Evolutionary conservation across 2,888 invertebrate genomes (phyloP), one percentile per base, ranked within the genome.

Genomic region (Melolontha melolontha): DNA sequence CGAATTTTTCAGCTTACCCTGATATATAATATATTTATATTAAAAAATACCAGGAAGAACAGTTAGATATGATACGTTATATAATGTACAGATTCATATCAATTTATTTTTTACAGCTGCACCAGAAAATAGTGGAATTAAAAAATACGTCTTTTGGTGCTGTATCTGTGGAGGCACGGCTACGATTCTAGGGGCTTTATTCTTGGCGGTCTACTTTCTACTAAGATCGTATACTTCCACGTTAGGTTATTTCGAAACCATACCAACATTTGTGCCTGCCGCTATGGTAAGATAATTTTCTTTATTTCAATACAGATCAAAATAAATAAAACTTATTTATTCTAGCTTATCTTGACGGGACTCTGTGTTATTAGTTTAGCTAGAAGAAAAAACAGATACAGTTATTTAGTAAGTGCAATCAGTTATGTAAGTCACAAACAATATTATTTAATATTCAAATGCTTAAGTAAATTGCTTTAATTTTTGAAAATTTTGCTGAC

Each of bases 181-280:
- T 2, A 90, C 92, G 2, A 88, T 93, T 34, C 85, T 94, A 70
- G 94, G 94, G 11, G 90, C 91, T 12, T 86, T 94, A 70, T 89
- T 93, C 80, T 88, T 93, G 5, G 91, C 92, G 1, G 91, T 94
- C 72, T 93, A 93, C 80, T 91, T 93, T 78, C 87, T 93, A 72
- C 87, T 94, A 68, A 86, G 93, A 22, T 90, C 92, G 1, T 91
- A 93, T 81, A 95, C 94, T 0, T 90, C 91, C 0, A 91, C 91
- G 0, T 87, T 91, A 54, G 88, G 88, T 62, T 89, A 95, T 79
- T 91, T 96, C 82, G 96, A 97, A 86, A 95, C 96, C 0, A 93
- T 97, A 75, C 96, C 96, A n/a, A 95, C 95, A 5, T 96, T 96
- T 79, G 94, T 96, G 75, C 95, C 95, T 42, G 95, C 95, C 68